Conservation (phyloP, 2,797 vertebrate species). For the Lepidocolaptes lacrymiger region DNA sequence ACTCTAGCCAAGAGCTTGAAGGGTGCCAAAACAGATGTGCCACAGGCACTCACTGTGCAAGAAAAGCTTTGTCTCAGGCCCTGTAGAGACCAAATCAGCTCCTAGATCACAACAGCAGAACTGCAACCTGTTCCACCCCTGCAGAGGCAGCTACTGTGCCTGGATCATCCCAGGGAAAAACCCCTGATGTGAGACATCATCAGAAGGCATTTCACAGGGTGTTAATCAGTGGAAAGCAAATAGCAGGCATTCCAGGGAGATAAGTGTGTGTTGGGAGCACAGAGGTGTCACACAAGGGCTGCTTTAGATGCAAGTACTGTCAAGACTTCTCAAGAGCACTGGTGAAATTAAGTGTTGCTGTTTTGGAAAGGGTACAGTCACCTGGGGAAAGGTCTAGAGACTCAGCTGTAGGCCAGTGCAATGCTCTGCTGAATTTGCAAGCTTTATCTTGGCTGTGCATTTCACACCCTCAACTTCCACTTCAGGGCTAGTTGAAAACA, state of each 20-base stretch:
- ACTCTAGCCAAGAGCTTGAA: background rate
- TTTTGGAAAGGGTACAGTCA: background rate
- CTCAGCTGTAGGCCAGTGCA: background rate
- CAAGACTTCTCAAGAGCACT: background rate
- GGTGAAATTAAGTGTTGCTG: background rate
- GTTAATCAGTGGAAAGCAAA: background rate
- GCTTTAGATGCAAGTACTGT: background rate
- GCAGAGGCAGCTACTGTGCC: background rate
- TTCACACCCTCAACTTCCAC: background rate
- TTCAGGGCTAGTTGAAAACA: background rate
- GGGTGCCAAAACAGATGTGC: background rate
- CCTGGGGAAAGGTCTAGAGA: background rate
- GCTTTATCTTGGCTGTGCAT: background rate
- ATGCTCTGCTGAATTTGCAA: background rate
- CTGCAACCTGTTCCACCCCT: background rate
- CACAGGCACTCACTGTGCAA: background rate
- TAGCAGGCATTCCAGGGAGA: background rate
- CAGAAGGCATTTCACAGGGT: background rate
- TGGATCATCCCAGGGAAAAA: background rate
- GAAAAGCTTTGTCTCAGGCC: background rate
- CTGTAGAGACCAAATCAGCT: background rate
- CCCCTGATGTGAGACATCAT: background rate
- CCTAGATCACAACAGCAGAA: background rate
- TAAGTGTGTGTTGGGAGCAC: background rate
- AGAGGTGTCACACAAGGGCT: fast-evolving